Percentiles rank a stretch among this genome's conserved stretches.
Evolutionary conservation across 2,888 invertebrate species (phyloP).

Genomic region (Stenurella melanura): DNA sequence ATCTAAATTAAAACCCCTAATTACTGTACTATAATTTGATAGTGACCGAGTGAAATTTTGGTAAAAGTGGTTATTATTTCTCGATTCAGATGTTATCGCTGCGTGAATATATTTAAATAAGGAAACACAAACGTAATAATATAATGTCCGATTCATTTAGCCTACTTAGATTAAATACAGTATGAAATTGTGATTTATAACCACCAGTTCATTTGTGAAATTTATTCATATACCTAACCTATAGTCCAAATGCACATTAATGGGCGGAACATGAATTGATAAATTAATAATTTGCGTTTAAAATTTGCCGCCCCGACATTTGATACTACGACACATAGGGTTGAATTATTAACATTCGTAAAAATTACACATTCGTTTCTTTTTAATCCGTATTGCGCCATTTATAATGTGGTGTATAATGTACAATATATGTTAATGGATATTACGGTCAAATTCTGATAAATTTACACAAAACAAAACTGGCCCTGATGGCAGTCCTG

Average conservation of each 20-base stretch:
- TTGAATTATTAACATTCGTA: not conserved
- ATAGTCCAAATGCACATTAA: conserved; percentile 15
- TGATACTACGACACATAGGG: not conserved
- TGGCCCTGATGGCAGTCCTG: no score
- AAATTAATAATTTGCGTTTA: conserved; percentile 39
- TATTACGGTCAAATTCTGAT: no score
- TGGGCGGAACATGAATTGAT: conserved; percentile 38
- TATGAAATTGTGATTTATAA: conserved; percentile 24
- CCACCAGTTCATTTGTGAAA: conserved; percentile 22
- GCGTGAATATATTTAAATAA: not conserved
- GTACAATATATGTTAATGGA: no score
- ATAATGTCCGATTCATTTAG: conserved; percentile 12
- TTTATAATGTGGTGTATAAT: not conserved
- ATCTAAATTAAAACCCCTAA: no score
- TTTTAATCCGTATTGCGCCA: not conserved
- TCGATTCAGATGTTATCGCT: conserved; percentile 1
- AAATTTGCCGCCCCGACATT: conserved; percentile 16
- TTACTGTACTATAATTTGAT: no score
- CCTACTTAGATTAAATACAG: conserved; percentile 10
- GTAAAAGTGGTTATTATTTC: conserved; percentile 18
- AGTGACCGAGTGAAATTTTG: not conserved
- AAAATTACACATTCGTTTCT: not conserved
- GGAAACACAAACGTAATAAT: conserved; percentile 24
- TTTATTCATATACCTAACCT: conserved; percentile 9
- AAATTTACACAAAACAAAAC: no score